Evolutionary conservation across 2,797 vertebrate genomes (phyloP).

Genomic region (Nasua narica): DNA sequence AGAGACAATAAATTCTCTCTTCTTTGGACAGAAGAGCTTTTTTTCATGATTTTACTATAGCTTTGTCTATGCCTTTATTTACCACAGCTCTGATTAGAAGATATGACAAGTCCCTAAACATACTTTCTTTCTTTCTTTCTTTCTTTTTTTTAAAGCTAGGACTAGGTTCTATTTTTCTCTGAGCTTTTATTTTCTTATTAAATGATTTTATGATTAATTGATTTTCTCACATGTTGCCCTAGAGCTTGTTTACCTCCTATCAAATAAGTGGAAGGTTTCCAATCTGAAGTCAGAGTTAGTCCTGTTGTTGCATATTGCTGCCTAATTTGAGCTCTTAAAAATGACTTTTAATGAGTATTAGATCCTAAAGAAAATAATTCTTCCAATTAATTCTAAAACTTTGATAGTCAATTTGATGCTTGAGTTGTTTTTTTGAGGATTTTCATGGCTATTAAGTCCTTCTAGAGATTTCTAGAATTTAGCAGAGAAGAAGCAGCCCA

Average conservation of each 20-base stretch:
- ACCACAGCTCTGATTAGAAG: background rate
- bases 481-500: background rate
- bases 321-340: background rate
- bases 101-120: background rate
- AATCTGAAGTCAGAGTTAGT: background rate
- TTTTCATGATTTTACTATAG: background rate
- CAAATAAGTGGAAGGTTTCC: background rate
- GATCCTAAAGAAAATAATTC: background rate
- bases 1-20: background rate
- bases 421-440: background rate
- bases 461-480: conserved; percentile 14
- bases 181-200: conserved; percentile 5
- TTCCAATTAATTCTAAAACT: background rate
- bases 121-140: background rate
- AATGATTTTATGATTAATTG: conserved; percentile 6
- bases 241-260: background rate
- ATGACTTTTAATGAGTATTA: conserved; percentile 29
- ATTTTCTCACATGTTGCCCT: background rate
- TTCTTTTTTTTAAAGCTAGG: background rate
- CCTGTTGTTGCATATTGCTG: background rate
- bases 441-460: background rate
- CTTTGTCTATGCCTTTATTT: background rate
- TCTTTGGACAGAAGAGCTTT: background rate
- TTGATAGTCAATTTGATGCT: background rate
- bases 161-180: background rate